Percentiles rank a stretch among this genome's conserved stretches.
These are phyloP conservation scores for Callospermophilus lateralis DNA, from an alignment of 2,113 vertebrate genomes.

Conservation along the genomic window DNA sequence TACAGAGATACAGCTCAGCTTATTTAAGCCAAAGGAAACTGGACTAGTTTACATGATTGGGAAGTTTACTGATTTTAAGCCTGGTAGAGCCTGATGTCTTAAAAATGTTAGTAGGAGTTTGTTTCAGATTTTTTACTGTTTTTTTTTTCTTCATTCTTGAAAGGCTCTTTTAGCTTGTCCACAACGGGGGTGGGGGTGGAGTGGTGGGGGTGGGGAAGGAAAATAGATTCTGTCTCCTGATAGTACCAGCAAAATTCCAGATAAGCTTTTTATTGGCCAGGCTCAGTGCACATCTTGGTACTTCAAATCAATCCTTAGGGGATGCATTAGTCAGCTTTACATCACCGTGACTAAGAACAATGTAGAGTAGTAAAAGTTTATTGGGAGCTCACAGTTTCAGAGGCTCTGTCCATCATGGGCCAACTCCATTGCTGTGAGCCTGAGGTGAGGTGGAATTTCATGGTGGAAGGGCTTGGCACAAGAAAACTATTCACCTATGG, in stretches of 20 bases:
- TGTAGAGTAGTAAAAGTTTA: no score
- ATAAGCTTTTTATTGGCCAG: background rate
- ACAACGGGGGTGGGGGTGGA: no score
- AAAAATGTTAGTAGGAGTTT: background rate
- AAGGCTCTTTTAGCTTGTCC: background rate
- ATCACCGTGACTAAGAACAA: no score
- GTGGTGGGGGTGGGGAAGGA: no score
- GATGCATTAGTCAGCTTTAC: no score
- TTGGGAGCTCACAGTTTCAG: no score
- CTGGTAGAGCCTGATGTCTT: background rate
- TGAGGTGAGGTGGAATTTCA: no score
- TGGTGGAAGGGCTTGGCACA: no score
- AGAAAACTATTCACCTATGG: no score
- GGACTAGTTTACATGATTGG: background rate
- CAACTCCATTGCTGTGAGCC: no score
- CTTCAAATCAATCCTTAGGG: background rate
- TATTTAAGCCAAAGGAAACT: background rate
- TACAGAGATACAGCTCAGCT: background rate
- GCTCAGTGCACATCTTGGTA: background rate
- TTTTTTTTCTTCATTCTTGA: background rate
- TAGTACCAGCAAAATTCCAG: background rate
- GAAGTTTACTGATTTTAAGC: background rate
- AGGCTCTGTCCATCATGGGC: no score
- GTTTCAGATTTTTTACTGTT: background rate
- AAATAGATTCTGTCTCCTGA: background rate